These are phyloP conservation scores for Neosilurus hyrtlii DNA, from an alignment of 2,797 vertebrate species.

Conservation along the genomic window DNA sequence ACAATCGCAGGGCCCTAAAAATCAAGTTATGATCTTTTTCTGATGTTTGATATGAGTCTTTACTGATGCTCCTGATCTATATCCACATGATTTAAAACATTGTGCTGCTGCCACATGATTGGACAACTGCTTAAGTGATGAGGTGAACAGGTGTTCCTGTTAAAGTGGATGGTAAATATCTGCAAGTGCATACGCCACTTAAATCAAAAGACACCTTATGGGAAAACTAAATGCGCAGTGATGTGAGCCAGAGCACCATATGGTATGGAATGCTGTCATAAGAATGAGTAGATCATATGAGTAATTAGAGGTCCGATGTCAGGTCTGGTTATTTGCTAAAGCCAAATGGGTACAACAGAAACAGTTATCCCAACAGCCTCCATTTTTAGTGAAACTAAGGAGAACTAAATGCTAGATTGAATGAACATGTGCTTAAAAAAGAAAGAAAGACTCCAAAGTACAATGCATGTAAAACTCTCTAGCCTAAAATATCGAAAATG, in stretches of 20 bases:
- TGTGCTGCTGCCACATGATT: not conserved
- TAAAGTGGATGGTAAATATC: not conserved
- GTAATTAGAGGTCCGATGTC: conserved; percentile 13
- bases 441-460: conserved; percentile 61
- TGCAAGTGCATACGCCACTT: not conserved
- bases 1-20: too few species aligned
- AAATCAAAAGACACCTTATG: conserved; percentile 4
- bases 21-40: too few species aligned
- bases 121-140: not conserved
- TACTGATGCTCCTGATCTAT: not conserved
- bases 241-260: conserved; percentile 12
- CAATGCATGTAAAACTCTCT: conserved; percentile 71
- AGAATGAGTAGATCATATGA: conserved; percentile 23
- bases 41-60: not conserved
- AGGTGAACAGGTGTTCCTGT: not conserved
- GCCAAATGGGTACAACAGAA: conserved; percentile 39
- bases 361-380: not conserved
- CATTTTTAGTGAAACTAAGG: not conserved
- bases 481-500: conserved; percentile 52
- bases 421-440: conserved; percentile 39
- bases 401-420: conserved; percentile 55
- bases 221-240: conserved; percentile 13
- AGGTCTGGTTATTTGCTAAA: conserved; percentile 25
- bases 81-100: not conserved
- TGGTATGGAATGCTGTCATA: not conserved